Conservation (phyloP, 2,113 vertebrate genomes). For the Gymnogyps californianus region DNA sequence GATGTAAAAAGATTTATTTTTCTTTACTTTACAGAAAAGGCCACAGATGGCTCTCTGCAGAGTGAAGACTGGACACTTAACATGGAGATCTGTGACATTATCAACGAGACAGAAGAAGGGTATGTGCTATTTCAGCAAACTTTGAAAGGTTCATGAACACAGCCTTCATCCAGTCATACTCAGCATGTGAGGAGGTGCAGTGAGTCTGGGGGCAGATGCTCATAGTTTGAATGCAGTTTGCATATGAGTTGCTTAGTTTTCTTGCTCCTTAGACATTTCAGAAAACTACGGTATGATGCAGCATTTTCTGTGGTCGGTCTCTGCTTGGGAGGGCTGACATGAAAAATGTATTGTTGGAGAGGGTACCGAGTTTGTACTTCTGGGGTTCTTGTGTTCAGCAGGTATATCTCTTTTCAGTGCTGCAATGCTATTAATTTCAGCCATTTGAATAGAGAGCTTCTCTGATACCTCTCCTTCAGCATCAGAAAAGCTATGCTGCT, state of each 20-base stretch:
- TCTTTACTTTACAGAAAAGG: conserved; percentile 84
- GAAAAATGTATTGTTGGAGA: neutral
- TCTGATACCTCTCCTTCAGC: neutral
- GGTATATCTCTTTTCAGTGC: neutral
- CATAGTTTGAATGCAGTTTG: neutral
- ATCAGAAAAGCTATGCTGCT: neutral
- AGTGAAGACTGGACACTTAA: conserved; percentile 98
- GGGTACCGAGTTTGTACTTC: neutral
- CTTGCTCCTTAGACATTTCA: neutral
- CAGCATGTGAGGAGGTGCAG: neutral
- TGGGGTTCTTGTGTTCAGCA: neutral
- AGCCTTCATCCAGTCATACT: neutral
- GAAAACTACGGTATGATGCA: neutral
- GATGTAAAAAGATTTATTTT: conserved; percentile 38
- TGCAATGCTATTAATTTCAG: neutral
- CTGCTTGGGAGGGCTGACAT: neutral
- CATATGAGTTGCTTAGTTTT: neutral
- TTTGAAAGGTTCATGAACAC: neutral
- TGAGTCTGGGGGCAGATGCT: neutral
- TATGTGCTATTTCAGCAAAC: conserved; percentile 61
- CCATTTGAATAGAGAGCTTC: neutral
- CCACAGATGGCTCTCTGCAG: conserved; percentile 95
- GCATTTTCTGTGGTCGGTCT: neutral
- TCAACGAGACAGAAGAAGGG: conserved; percentile 99
- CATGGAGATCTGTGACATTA: conserved; percentile 99